A percentile compares a stretch with the other conserved stretches of the same genome.
These are phyloP conservation scores for Sinodicranocentrus sp. DNA, from an alignment of 2,888 invertebrate species.

Conservation along the genomic window DNA sequence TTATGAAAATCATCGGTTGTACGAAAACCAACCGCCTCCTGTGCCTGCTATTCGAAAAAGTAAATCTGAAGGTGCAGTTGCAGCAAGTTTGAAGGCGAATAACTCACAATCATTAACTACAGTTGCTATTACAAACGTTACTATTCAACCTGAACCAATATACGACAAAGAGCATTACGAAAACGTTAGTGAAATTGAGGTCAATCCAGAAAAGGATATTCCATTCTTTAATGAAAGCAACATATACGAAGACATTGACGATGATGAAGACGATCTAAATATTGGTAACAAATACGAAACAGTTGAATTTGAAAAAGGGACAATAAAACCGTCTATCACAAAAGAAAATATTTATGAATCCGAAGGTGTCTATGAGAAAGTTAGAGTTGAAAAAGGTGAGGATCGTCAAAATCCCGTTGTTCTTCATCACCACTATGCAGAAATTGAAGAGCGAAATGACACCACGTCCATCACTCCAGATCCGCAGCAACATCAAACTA, in stretches of 20 bases:
- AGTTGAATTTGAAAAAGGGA: conserved; percentile 59
- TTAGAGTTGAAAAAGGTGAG: conserved; percentile 39
- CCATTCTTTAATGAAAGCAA: conserved; percentile 60
- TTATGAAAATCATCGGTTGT: conserved; percentile 73
- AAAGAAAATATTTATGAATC: conserved; percentile 4
- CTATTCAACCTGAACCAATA: conserved; percentile 25
- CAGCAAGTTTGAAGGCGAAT: conserved; percentile 1
- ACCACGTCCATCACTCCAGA: conserved; percentile 31
- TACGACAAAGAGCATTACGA: conserved; percentile 71
- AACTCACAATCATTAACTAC: background rate
- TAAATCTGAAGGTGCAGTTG: conserved; percentile 42
- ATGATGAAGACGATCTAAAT: conserved; percentile 52
- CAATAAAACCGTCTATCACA: conserved; percentile 30
- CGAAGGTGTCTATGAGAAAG: conserved; percentile 64
- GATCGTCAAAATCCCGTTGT: conserved; percentile 43
- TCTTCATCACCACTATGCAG: conserved; percentile 71
- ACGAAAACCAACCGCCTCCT: conserved; percentile 70
- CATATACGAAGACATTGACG: conserved; percentile 75
- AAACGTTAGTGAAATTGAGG: conserved; percentile 71
- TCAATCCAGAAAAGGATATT: conserved; percentile 26
- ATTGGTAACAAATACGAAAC: conserved; percentile 71
- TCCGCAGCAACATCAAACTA: conserved; percentile 21
- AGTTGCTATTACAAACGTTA: conserved; percentile 29
- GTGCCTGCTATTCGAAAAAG: conserved; percentile 54
- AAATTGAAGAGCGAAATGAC: conserved; percentile 67